Percentiles rank a stretch among this genome's conserved stretches.
These are phyloP conservation scores for Acrocephalus scirpaceus DNA, from an alignment of 2,797 vertebrate species.

Conservation along the genomic window DNA sequence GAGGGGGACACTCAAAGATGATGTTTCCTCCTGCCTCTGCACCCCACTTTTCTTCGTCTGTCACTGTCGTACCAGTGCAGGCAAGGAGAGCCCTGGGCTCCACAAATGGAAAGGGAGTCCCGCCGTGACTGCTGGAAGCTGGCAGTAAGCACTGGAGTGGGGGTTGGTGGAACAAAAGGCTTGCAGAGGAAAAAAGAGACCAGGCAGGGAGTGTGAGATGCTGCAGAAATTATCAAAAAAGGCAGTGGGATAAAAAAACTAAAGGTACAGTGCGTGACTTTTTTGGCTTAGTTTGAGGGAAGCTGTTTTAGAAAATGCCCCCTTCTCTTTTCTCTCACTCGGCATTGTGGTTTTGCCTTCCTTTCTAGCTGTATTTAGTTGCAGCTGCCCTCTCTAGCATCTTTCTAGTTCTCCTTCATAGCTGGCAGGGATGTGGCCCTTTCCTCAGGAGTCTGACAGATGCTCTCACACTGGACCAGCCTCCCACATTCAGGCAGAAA, in stretches of 20 bases:
- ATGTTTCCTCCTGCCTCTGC: background rate
- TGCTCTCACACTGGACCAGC: fast-evolving
- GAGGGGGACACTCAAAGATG: fast-evolving
- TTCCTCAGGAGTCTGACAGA: background rate
- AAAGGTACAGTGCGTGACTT: background rate
- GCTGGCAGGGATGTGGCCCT: background rate
- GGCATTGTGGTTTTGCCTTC: background rate
- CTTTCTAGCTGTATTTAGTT: background rate
- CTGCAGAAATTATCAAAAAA: background rate
- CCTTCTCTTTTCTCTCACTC: background rate
- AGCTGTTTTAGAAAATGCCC: background rate
- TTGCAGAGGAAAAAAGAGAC: background rate
- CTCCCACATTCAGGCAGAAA: background rate
- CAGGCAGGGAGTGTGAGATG: background rate
- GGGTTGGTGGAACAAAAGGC: constrained; percentile 5
- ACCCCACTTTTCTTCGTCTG: background rate
- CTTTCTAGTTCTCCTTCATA: background rate
- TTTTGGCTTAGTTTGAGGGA: background rate
- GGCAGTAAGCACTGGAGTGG: background rate
- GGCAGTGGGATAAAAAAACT: background rate
- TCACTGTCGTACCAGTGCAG: fast-evolving
- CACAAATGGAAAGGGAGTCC: background rate
- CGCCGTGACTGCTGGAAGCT: fast-evolving
- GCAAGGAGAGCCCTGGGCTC: fast-evolving
- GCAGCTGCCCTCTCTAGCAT: background rate